Evolutionary conservation across 1,140 invertebrate species (phyloP), one percentile per base, ranked within the genome.

Genomic region (Polyergus mexicanus): DNA sequence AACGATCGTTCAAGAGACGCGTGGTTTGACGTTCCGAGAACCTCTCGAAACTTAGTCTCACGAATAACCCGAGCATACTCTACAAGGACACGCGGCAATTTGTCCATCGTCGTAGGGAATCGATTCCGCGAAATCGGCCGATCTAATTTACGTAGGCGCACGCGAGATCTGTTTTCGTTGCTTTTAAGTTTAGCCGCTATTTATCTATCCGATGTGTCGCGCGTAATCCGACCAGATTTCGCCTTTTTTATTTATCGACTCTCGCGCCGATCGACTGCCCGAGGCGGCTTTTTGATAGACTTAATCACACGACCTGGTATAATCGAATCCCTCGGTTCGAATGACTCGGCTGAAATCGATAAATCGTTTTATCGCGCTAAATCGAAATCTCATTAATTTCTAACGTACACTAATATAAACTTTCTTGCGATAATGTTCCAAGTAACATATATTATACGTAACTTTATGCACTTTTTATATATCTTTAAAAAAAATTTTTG

Each of bases 1-100:
- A 80, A 80, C 77, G 66, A 56, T n/a, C 22, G 65, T 51, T 80
- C 65, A 19, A 69, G 58, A 69, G 44, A 71, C 63, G 76, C 69
- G 65, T 80, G 77, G 47, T 88, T 83, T 75, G 77, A 78, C 76
- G 62, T 92, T 92, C 88, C 80, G 22, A 87, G 89, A 90, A 90
- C 68, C 28, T 84, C 84, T 60, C 85, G 77, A 86, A 87, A 86
- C 47, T 72, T 47, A 62, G 87, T 60, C 75, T 62, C 62, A 85
- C 32, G 74, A 54, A 77, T 81, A 80, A 41, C 63, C 51, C 68
- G 41, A 19, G 25, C 38, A 65, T 41, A 84, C 72, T 77, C 71
- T 69, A 87, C 85, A 77, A 90, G 88, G 86, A 86, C 58, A 86
- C 84, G 75, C 86, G 47, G 71, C 16, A 16, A 51, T 51, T 16